Evolutionary conservation across 2,888 invertebrate species (phyloP).

Genomic region (Ryuthela nishihirai): DNA sequence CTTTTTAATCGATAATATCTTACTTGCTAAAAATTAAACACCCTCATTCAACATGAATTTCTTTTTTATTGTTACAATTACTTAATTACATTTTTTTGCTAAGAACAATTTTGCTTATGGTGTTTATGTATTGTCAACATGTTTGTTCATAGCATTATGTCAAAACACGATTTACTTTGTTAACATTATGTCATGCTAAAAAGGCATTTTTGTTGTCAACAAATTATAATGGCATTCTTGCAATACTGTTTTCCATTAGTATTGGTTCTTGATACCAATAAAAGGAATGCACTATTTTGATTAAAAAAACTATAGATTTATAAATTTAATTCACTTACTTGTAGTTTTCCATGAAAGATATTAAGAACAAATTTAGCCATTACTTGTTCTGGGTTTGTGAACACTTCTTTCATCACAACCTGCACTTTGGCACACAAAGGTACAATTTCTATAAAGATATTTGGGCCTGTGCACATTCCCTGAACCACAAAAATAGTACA

Average conservation of each 20-base stretch:
- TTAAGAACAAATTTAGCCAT: slow-evolving; percentile 97
- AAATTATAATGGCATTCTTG: no score
- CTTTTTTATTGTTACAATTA: no score
- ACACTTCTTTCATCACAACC: slow-evolving; percentile 70
- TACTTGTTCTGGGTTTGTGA: slow-evolving; percentile 91
- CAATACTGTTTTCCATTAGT: no score
- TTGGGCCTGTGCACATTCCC: slow-evolving; percentile 79
- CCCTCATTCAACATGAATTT: no score
- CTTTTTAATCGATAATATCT: no score
- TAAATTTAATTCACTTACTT: slow-evolving; percentile 45
- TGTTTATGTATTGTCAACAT: no score
- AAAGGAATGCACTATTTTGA: not conserved
- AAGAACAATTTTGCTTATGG: no score
- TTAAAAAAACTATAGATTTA: not conserved
- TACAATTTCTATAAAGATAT: slow-evolving; percentile 84
- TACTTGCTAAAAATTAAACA: no score
- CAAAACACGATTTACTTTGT: not conserved
- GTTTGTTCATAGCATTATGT: no score
- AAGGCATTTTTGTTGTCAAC: not conserved
- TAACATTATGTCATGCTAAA: not conserved
- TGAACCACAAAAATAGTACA: slow-evolving; percentile 55
- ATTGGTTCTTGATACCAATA: slow-evolving; percentile 8
- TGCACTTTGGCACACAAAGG: slow-evolving; percentile 82
- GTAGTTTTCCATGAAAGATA: slow-evolving; percentile 80
- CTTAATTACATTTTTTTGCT: no score